phyloP scores from a whole-genome alignment of 1,140 invertebrate genomes.

The Drosophila prosaltans region DNA sequence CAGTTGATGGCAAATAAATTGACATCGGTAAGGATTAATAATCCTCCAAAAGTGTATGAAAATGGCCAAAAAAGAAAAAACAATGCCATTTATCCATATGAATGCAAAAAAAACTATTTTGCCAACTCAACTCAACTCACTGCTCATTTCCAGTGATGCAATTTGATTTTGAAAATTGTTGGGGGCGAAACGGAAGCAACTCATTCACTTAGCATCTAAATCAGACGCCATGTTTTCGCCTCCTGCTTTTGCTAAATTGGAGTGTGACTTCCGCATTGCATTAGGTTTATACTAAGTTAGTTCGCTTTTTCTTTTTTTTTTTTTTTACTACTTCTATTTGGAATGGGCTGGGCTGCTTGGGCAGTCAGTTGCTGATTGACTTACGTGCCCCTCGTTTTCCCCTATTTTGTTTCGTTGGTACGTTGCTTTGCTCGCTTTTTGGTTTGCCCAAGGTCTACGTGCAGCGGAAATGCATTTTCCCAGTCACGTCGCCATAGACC shows the following conservation, averaged over 20 bases:
- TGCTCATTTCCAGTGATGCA: constrained; percentile 41
- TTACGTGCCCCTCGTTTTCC: constrained; percentile 73
- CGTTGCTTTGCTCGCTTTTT: constrained; percentile 35
- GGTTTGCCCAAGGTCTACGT: constrained; percentile 60
- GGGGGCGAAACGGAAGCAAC: constrained; percentile 71
- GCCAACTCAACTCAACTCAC: neutral
- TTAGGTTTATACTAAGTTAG: constrained; percentile 69
- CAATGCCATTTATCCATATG: neutral
- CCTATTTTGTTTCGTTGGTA: constrained; percentile 60
- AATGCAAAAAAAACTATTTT: neutral
- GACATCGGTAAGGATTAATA: constrained; percentile 12
- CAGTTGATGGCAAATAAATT: constrained; percentile 48
- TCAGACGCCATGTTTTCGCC: constrained; percentile 53
- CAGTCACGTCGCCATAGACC: constrained; percentile 63
- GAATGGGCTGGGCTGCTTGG: constrained; percentile 30
- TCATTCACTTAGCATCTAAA: constrained; percentile 78
- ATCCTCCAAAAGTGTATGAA: neutral
- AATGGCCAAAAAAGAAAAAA: neutral
- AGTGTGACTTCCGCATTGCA: constrained; percentile 80
- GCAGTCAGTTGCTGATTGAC: constrained; percentile 67
- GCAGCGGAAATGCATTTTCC: constrained; percentile 78
- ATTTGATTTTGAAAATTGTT: constrained; percentile 77
- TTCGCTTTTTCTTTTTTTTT: constrained; percentile 26
- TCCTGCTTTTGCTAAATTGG: constrained; percentile 53
- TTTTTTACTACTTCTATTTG: constrained; percentile 2